phyloP scores from a whole-genome alignment of 2,113 vertebrate species.

The Kobus ellipsiprymnus region DNA sequence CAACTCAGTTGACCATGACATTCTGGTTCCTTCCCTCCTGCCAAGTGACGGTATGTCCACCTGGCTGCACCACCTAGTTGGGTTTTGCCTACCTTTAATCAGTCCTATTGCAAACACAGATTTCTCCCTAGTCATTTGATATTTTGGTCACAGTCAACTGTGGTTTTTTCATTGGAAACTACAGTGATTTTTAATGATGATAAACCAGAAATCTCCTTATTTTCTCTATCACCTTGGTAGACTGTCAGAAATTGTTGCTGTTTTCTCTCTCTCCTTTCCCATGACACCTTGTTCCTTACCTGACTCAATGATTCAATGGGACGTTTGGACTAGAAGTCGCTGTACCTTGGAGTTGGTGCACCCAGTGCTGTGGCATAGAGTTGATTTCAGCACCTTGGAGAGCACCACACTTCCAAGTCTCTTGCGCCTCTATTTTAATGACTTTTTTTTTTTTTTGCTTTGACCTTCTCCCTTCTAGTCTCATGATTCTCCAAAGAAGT shows the following conservation, averaged over 20 bases:
- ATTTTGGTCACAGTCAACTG: background rate
- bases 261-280: background rate
- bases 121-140: background rate
- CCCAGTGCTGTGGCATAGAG: background rate
- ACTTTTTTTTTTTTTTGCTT: background rate
- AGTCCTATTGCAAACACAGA: background rate
- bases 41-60: background rate
- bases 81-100: background rate
- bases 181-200: background rate
- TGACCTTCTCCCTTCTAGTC: background rate
- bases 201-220: background rate
- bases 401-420: background rate
- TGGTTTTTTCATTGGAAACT: background rate
- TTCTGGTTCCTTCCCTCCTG: background rate
- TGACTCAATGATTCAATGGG: background rate
- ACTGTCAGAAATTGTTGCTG: background rate
- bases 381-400: constrained; percentile 62
- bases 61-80: background rate
- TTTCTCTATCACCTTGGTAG: background rate
- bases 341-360: fast-evolving
- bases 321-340: background rate
- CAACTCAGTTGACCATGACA: background rate
- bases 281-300: background rate
- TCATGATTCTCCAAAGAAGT: background rate
- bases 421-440: background rate